Percentiles rank a stretch among this genome's conserved stretches.
These are phyloP conservation scores for Chromoteleia sp. DNA, from an alignment of 2,888 invertebrate species.

Conservation along the genomic window DNA sequence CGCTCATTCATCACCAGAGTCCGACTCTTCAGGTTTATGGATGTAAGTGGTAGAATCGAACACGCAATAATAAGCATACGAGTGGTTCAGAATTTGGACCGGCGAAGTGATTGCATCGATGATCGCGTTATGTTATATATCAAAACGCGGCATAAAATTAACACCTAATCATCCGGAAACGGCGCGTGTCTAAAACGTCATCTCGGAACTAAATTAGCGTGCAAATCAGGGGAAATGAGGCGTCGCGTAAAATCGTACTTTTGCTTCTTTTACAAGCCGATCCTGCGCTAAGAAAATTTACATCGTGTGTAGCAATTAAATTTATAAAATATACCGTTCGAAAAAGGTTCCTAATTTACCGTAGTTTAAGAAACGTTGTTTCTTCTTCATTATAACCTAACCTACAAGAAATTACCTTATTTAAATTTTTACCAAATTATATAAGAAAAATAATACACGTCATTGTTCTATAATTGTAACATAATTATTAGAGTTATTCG, in stretches of 20 bases:
- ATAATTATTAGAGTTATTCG: no score
- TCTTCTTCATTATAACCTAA: no score
- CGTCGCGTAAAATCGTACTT: slow-evolving; percentile 29
- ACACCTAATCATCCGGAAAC: slow-evolving; percentile 63
- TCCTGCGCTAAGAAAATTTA: background rate
- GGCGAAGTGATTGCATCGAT: slow-evolving; percentile 34
- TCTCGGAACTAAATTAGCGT: slow-evolving; percentile 39
- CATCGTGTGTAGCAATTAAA: no score
- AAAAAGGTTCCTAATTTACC: no score
- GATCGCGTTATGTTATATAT: slow-evolving; percentile 45
- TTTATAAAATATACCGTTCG: no score
- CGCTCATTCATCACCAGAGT: slow-evolving; percentile 59
- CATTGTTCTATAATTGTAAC: no score
- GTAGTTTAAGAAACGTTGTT: no score
- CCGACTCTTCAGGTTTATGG: slow-evolving; percentile 48
- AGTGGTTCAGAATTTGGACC: slow-evolving; percentile 49
- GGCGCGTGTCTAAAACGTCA: slow-evolving; percentile 37
- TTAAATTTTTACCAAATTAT: no score
- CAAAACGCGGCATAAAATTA: slow-evolving; percentile 51
- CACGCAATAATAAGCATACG: slow-evolving; percentile 59
- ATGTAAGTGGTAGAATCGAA: slow-evolving; percentile 56
- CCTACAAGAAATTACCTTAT: no score
- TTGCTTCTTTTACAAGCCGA: slow-evolving; percentile 8
- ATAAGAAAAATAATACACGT: no score
- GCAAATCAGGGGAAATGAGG: slow-evolving; percentile 52